phyloP scores from a whole-genome alignment of 2,113 vertebrate species.

The Scortum barcoo region DNA sequence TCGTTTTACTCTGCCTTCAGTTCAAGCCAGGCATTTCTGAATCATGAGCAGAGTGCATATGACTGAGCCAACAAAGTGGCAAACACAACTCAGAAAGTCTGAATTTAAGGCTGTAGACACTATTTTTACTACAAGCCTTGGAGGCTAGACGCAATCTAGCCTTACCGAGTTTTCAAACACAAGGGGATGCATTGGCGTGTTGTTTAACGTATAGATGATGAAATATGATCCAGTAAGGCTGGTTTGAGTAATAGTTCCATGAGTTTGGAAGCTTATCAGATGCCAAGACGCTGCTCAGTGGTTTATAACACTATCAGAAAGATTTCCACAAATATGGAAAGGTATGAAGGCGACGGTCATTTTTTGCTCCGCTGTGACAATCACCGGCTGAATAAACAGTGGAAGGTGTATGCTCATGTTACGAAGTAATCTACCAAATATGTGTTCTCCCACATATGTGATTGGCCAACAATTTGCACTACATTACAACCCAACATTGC shows the following conservation, averaged over 20 bases:
- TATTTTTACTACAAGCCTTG: constrained; percentile 36
- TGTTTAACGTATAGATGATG: constrained; percentile 10
- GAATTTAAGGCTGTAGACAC: constrained; percentile 23
- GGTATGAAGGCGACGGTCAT: neutral
- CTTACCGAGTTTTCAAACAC: constrained; percentile 11
- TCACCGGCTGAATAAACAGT: neutral
- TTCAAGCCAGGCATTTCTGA: constrained; percentile 40
- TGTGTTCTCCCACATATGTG: neutral
- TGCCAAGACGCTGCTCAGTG: neutral
- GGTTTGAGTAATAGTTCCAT: constrained; percentile 3
- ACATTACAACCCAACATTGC: no score
- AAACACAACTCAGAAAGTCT: constrained; percentile 9
- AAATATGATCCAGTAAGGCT: constrained; percentile 22
- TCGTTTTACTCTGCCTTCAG: constrained; percentile 3
- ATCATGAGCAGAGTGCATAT: constrained; percentile 31
- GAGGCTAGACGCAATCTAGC: constrained; percentile 1
- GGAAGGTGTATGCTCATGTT: neutral
- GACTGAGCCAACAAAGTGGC: constrained; percentile 38
- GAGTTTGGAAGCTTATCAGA: neutral
- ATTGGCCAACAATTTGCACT: no score
- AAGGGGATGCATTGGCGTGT: neutral
- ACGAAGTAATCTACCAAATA: neutral
- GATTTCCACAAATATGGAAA: neutral
- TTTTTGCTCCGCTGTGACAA: neutral
- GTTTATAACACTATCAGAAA: neutral